Conservation (phyloP, 2,113 vertebrate genomes). For the Dendropsophus ebraccatus region DNA sequence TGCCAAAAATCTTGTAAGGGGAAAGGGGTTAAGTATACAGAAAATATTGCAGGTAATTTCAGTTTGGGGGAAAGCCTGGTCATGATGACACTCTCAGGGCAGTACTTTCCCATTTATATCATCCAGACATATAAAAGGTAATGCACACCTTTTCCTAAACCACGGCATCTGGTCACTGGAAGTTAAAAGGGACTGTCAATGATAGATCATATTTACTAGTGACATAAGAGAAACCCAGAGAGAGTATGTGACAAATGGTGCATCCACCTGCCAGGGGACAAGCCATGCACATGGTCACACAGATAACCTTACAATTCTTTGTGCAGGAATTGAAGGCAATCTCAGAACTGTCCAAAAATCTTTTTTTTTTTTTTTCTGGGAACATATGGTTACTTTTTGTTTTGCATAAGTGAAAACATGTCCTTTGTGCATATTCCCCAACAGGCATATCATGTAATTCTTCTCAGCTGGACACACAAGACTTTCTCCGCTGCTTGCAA, state of each 20-base stretch:
- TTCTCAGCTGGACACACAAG: slow-evolving; percentile 27
- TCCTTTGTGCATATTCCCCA: slow-evolving; percentile 14
- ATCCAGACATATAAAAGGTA: not conserved
- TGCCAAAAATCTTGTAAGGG: no score
- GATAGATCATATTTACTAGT: slow-evolving; percentile 24
- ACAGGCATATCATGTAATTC: slow-evolving; percentile 38
- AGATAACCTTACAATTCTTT: slow-evolving; percentile 32
- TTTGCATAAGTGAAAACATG: slow-evolving; percentile 50
- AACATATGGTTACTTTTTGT: slow-evolving; percentile 51
- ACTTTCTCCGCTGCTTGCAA: not conserved
- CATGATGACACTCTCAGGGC: not conserved
- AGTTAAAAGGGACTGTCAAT: not conserved
- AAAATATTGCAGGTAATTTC: not conserved
- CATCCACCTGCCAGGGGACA: slow-evolving; percentile 26
- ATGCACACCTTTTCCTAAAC: slow-evolving; percentile 1
- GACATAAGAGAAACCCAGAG: slow-evolving; percentile 44
- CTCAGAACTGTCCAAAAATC: not conserved
- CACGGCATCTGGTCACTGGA: slow-evolving; percentile 7
- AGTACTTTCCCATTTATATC: not conserved
- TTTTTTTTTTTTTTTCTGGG: not conserved
- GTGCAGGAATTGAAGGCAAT: slow-evolving; percentile 14
- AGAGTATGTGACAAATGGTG: slow-evolving; percentile 37
- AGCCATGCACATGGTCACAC: not conserved
- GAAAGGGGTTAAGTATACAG: not conserved
- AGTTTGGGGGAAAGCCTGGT: not conserved